These are phyloP conservation scores for Microcebus ravelobensis DNA, from an alignment of 2,113 vertebrate genomes.

Conservation along the genomic window DNA sequence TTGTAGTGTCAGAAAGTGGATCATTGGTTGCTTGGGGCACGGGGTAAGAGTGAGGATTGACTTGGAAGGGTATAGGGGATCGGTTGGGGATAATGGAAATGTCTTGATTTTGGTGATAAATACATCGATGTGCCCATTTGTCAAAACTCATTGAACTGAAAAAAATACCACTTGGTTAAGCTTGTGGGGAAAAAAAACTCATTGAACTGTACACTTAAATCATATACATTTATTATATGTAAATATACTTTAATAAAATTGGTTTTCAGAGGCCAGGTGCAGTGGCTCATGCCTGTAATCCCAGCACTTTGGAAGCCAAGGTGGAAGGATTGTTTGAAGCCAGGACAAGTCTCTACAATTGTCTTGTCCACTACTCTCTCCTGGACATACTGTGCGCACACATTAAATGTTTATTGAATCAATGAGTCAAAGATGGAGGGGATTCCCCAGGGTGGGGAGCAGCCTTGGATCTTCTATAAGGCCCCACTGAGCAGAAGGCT, in stretches of 20 bases:
- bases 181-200: not conserved
- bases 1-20: not conserved
- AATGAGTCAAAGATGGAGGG: not conserved
- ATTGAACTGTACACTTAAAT: not conserved
- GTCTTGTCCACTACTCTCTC: not conserved
- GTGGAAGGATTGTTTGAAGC: too few species aligned
- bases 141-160: not conserved
- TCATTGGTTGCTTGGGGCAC: not conserved
- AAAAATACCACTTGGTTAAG: not conserved
- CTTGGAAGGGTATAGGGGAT: not conserved
- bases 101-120: not conserved
- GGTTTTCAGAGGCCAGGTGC: not conserved
- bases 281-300: too few species aligned
- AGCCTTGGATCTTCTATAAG: not conserved
- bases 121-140: not conserved
- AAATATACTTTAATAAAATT: not conserved
- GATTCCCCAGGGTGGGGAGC: not conserved
- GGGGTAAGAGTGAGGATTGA: not conserved
- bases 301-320: too few species aligned
- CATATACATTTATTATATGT: not conserved
- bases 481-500: not conserved
- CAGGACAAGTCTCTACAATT: too few species aligned
- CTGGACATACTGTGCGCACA: not conserved
- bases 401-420: not conserved
- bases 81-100: not conserved